Percentiles rank a stretch among this genome's conserved stretches.
Evolutionary conservation across 2,888 invertebrate genomes (phyloP).

Genomic region (Spilarctia lutea): DNA sequence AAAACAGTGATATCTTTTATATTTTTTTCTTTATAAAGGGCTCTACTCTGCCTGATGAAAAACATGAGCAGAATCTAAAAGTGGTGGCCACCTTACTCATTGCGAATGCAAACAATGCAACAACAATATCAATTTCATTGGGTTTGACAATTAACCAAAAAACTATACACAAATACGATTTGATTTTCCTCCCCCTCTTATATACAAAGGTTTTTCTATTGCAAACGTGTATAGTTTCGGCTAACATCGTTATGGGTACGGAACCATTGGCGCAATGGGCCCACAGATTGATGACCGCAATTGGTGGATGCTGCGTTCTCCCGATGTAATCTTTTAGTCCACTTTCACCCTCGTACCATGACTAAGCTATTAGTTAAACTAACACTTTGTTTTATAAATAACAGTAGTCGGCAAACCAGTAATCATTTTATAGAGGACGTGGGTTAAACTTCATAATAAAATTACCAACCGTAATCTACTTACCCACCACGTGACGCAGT

Average conservation of each 20-base stretch:
- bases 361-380: not conserved
- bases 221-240: not conserved
- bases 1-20: too few relatives aligned
- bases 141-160: not conserved
- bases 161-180: not conserved
- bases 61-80: too few relatives aligned
- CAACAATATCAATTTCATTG: too few relatives aligned
- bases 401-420: not conserved
- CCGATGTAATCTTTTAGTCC: conserved; percentile 24
- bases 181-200: not conserved
- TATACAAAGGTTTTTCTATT: not conserved
- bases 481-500: not conserved
- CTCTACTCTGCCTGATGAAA: too few relatives aligned
- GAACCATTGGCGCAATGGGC: conserved; percentile 9
- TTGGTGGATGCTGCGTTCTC: conserved; percentile 15
- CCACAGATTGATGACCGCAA: conserved; percentile 21
- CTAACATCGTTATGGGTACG: not conserved
- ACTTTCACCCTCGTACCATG: conserved; percentile 11
- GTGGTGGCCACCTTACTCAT: too few relatives aligned
- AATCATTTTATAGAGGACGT: not conserved
- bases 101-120: too few relatives aligned
- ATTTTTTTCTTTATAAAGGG: too few relatives aligned
- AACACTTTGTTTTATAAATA: conserved; percentile 1
- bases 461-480: not conserved
- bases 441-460: not conserved